Conservation (phyloP, 2,888 invertebrate species). For the Spatulosminthurus flaviceps region DNA sequence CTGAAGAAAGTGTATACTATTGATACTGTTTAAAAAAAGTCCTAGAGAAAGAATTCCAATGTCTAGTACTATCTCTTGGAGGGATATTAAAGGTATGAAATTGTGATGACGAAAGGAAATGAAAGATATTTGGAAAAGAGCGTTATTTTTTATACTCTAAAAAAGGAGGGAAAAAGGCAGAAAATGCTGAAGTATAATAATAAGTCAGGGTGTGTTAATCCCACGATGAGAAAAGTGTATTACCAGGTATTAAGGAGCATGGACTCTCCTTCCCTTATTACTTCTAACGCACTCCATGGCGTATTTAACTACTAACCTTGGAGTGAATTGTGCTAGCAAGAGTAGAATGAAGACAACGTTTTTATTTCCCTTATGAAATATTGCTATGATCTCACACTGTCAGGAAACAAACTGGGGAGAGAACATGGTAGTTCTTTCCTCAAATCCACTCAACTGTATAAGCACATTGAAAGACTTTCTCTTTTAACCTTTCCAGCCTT, state of each 20-base stretch:
- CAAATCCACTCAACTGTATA: not conserved
- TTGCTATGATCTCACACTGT: constrained; percentile 47
- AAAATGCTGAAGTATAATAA: not conserved
- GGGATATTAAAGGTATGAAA: too few species aligned
- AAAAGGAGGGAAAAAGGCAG: too few species aligned
- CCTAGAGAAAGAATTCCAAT: too few species aligned
- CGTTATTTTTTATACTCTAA: too few species aligned
- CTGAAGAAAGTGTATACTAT: too few species aligned
- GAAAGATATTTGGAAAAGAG: too few species aligned
- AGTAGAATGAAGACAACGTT: constrained; percentile 32
- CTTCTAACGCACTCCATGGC: constrained; percentile 12
- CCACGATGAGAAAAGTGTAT: constrained; percentile 27
- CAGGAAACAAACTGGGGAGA: constrained; percentile 37
- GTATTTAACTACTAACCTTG: not conserved
- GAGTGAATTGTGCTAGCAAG: too few species aligned
- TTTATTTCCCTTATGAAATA: constrained; percentile 45
- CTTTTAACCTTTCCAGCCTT: too few species aligned
- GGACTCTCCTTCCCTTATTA: constrained; percentile 24
- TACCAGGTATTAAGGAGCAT: constrained; percentile 33
- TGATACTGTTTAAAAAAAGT: too few species aligned
- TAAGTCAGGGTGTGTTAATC: not conserved
- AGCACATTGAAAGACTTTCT: not conserved
- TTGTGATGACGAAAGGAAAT: too few species aligned
- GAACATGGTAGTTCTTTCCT: not conserved
- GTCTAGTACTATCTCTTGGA: too few species aligned